These are phyloP conservation scores for Crotalus horridus DNA, from an alignment of 2,113 vertebrate species.

Conservation along the genomic window DNA sequence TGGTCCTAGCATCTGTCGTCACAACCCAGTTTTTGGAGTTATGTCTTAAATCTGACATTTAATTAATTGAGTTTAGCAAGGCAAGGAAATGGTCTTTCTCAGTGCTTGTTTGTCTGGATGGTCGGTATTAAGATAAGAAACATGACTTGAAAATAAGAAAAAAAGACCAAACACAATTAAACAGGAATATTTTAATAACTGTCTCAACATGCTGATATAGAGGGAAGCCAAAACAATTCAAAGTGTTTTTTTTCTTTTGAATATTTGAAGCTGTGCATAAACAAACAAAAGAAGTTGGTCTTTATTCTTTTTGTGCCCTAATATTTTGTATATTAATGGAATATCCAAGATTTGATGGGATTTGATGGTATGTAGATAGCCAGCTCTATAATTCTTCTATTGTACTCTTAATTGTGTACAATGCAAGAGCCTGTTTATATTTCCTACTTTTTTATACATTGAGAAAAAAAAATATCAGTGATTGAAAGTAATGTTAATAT, in stretches of 20 bases:
- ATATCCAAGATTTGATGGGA: slow-evolving; percentile 74
- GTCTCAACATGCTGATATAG: slow-evolving; percentile 75
- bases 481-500: slow-evolving; percentile 67
- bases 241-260: slow-evolving; percentile 74
- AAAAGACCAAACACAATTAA: slow-evolving; percentile 79
- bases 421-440: slow-evolving; percentile 89
- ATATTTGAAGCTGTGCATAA: slow-evolving; percentile 72
- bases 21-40: slow-evolving; percentile 99
- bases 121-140: slow-evolving; percentile 72
- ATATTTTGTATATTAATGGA: slow-evolving; percentile 81
- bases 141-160: slow-evolving; percentile 72
- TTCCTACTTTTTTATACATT: slow-evolving; percentile 94
- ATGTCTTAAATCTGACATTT: slow-evolving; percentile 87
- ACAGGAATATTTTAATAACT: slow-evolving; percentile 80
- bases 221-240: slow-evolving; percentile 77
- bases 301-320: slow-evolving; percentile 78
- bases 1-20: slow-evolving; percentile 98
- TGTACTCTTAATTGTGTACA: slow-evolving; percentile 72
- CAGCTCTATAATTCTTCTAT: slow-evolving; percentile 76
- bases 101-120: slow-evolving; percentile 77
- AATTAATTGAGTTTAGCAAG: slow-evolving; percentile 62
- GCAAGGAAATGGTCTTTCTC: slow-evolving; percentile 70
- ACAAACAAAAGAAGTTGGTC: slow-evolving; percentile 77
- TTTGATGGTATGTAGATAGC: slow-evolving; percentile 78
- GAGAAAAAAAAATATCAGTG: slow-evolving; percentile 71